Base-by-base conservation (phyloP, 1,140 invertebrate genomes). In the Adelges cooleyi region DNA sequence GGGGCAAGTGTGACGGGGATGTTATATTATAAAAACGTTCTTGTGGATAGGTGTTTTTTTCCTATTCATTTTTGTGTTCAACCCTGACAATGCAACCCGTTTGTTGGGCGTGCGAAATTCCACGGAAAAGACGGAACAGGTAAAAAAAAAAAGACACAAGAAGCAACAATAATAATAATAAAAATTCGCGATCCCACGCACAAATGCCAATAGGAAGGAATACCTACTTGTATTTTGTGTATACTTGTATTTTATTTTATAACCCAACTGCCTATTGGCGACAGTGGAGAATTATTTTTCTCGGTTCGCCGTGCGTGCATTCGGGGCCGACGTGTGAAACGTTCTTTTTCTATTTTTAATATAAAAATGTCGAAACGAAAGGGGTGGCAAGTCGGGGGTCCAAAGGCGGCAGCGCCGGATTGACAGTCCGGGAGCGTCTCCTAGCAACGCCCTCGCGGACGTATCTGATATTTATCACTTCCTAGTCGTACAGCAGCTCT, bases 391-490 rank as follows among this genome's bases (percentile, higher is more conserved):
- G 33, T 25, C 20, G 9, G 40, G 44, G 56, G 42, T 33, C 42
- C 44, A 48, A 62, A 29, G 42, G 38, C 42, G 29, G 23, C 38
- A 38, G 38, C 53, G 44, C 40, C 25, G 56, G 56, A 62, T 62
- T 62, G 56, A 62, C 56, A 62, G 56, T 62, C 25, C 42, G 13
- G 5, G 29, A 17, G 25, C 38, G 56, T 62, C 25, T 62, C 56
- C 56, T 62, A 62, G 56, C 56, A 62, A 62, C 56, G 56, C 56
- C 56, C 56, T 62, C 56, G 42, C 40, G 56, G 56, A 62, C 56
- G 42, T 62, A 29, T 62, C 42, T 29, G 40, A 62, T 62, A 62
- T 62, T 62, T 62, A 62, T 62, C 56, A 46, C 42, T 62, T 62
- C 42, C 56, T 62, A 13, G 20, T 25, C n/a, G n/a, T n/a, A n/a